These are phyloP conservation scores for Verasper variegatus DNA, from an alignment of 2,113 vertebrate genomes.

Conservation along the genomic window DNA sequence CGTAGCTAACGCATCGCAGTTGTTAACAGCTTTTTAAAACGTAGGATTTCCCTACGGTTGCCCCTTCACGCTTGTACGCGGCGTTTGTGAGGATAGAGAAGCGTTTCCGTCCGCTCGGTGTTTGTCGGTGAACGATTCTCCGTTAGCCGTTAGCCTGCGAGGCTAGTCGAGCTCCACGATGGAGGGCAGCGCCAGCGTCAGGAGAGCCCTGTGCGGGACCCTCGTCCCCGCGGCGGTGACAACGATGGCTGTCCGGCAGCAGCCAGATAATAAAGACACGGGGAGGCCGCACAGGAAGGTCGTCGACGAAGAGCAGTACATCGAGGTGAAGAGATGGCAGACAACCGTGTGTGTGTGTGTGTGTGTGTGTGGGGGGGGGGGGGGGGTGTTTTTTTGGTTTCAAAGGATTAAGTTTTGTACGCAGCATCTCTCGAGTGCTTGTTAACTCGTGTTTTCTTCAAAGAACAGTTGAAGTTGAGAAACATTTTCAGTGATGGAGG, in stretches of 20 bases:
- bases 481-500: too few species aligned
- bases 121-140: neutral
- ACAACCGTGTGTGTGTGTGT: too few species aligned
- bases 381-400: too few species aligned
- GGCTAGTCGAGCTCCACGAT: conserved; percentile 54
- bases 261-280: conserved; percentile 20
- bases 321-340: conserved; percentile 78
- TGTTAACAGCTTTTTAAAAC: neutral
- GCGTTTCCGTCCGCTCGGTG: neutral
- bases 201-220: conserved; percentile 56
- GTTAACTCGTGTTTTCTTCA: too few species aligned
- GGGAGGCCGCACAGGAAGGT: conserved; percentile 78
- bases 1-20: neutral
- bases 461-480: too few species aligned
- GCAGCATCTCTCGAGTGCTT: too few species aligned
- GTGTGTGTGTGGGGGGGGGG: too few species aligned
- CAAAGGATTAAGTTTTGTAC: neutral
- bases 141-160: conserved; percentile 22
- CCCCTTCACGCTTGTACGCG: fast-evolving
- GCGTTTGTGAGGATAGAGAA: neutral
- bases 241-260: conserved; percentile 58
- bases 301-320: conserved; percentile 91
- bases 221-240: conserved; percentile 65
- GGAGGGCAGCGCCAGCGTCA: conserved; percentile 77
- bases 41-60: fast-evolving